phyloP scores from a whole-genome alignment of 2,797 vertebrate species.

The Sebastes taczanowskii region DNA sequence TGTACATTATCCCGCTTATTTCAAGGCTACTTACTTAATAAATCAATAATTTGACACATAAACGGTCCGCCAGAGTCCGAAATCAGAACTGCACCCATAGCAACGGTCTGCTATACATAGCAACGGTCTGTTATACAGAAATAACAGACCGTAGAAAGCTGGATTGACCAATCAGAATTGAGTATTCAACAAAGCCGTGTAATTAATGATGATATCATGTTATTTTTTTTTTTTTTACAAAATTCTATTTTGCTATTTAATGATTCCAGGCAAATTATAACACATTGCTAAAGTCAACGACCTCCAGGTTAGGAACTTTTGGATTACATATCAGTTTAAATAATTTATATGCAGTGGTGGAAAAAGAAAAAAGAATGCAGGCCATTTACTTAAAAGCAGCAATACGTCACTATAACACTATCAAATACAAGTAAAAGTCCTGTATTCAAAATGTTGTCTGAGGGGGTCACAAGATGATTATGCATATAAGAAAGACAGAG shows the following conservation, averaged over 20 bases:
- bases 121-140: no score
- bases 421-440: not conserved
- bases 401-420: not conserved
- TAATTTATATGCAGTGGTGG: not conserved
- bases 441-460: not conserved
- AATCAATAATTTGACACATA: no score
- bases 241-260: not conserved
- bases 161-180: no score
- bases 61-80: no score
- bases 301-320: not conserved
- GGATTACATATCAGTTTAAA: not conserved
- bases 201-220: not conserved
- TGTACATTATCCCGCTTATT: no score
- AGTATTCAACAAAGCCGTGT: no score
- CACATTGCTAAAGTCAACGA: not conserved
- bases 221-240: not conserved
- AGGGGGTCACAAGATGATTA: not conserved
- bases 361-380: not conserved
- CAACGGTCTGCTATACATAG: no score
- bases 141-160: no score
- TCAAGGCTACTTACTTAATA: no score
- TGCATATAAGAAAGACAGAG: not conserved
- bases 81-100: no score
- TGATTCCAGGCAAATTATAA: not conserved
- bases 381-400: not conserved